Conservation (phyloP, 1,140 invertebrate species). For the Harlomillsia oculata region DNA sequence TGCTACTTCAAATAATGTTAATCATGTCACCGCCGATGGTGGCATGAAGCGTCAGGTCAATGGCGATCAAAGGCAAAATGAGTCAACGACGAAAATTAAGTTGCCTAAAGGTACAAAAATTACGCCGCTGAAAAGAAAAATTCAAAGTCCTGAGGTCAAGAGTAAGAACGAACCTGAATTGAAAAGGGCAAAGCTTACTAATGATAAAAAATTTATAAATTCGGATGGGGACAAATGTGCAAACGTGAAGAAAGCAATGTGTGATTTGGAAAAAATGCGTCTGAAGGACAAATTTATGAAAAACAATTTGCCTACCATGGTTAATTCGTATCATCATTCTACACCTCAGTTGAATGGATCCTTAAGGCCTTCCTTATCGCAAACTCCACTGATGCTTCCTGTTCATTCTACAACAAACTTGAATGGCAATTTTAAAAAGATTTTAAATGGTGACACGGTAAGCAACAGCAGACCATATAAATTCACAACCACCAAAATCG, state of each 20-base stretch:
- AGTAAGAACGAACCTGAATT: constrained; percentile 1
- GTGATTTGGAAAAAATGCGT: constrained; percentile 9
- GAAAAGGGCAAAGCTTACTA: no score
- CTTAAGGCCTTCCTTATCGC: constrained; percentile 1
- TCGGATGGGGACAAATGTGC: constrained; percentile 7
- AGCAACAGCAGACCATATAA: background rate
- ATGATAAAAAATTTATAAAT: no score
- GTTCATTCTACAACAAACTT: no score
- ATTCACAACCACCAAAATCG: background rate
- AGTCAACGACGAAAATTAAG: no score
- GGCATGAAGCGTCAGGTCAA: no score
- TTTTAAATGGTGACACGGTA: constrained; percentile 3
- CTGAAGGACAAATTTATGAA: background rate
- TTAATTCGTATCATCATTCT: background rate
- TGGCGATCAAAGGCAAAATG: no score
- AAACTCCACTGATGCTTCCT: background rate
- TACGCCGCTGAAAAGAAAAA: background rate
- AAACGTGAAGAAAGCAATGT: constrained; percentile 10
- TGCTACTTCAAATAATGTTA: no score
- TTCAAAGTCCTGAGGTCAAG: background rate
- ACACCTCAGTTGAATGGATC: background rate
- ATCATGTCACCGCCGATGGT: no score
- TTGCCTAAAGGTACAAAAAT: no score
- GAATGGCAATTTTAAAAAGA: no score
- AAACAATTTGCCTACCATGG: background rate